phyloP scores from a whole-genome alignment of 2,797 vertebrate genomes.

The Pipistrellus nathusii region DNA sequence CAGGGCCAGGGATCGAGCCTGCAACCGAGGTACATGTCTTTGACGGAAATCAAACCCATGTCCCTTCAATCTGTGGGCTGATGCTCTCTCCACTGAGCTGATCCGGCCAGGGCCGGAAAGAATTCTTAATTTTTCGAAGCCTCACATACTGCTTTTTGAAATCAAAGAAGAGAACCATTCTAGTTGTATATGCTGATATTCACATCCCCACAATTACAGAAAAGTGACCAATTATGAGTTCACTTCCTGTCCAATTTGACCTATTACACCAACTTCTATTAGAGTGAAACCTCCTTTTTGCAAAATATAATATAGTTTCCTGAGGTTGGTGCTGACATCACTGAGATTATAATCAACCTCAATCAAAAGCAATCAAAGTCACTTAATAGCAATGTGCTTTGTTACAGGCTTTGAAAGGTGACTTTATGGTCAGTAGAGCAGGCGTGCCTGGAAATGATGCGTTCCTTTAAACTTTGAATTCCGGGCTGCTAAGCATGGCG shows the following conservation, averaged over 20 bases:
- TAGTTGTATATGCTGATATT: neutral
- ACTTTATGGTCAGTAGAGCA: neutral
- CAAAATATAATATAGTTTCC: neutral
- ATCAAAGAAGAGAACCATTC: neutral
- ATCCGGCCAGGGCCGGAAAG: neutral
- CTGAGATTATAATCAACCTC: neutral
- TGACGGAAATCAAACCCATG: too few relatives aligned
- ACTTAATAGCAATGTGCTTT: neutral
- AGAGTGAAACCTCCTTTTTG: neutral
- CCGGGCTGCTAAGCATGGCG: neutral
- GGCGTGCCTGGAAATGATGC: neutral
- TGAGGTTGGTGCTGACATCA: neutral
- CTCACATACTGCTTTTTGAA: neutral
- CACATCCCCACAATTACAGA: neutral
- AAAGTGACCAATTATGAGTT: neutral
- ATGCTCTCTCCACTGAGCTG: too few relatives aligned
- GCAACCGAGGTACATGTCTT: too few relatives aligned
- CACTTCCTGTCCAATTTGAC: neutral
- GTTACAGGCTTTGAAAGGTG: neutral
- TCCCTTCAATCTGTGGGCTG: too few relatives aligned
- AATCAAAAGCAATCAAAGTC: conserved; percentile 21
- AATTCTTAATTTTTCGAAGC: neutral
- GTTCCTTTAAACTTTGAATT: conserved; percentile 46
- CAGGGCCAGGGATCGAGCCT: too few relatives aligned
- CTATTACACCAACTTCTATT: neutral